Evolutionary conservation across 2,113 vertebrate species (phyloP).

Genomic region (Cygnus atratus): DNA sequence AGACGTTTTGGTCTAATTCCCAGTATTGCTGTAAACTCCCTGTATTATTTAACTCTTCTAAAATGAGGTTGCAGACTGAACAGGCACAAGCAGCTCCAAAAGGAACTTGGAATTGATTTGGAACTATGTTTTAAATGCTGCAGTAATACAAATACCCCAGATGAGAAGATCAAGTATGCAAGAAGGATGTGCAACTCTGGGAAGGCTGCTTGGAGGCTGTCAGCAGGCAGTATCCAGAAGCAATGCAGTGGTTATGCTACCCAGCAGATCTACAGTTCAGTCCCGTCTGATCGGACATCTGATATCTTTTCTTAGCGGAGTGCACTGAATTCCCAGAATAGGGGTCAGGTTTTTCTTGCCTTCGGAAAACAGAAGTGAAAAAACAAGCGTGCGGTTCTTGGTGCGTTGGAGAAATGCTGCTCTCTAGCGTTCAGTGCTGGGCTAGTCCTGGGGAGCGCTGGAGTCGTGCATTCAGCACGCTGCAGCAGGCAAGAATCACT

Average conservation of each 20-base stretch:
- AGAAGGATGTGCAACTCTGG: background rate
- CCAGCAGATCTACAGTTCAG: background rate
- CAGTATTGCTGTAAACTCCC: background rate
- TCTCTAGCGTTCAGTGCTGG: constrained; percentile 34
- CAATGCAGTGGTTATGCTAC: background rate
- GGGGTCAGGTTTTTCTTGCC: background rate
- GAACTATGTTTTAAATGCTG: background rate
- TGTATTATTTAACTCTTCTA: background rate
- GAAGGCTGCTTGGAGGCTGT: background rate
- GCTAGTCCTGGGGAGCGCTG: background rate
- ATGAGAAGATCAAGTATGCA: background rate
- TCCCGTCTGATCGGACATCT: background rate
- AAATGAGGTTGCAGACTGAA: background rate
- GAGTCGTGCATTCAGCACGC: accelerated
- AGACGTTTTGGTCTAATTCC: background rate
- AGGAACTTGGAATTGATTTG: no score
- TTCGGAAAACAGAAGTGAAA: background rate
- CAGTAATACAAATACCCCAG: background rate
- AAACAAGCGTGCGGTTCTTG: no score
- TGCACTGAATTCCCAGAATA: background rate
- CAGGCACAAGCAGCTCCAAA: background rate
- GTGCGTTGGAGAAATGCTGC: constrained; percentile 35
- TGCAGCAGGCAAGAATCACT: background rate
- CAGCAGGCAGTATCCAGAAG: background rate
- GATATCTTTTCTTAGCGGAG: background rate